phyloP scores from a whole-genome alignment of 2,888 invertebrate genomes.

The Drosophila kanekoi region DNA sequence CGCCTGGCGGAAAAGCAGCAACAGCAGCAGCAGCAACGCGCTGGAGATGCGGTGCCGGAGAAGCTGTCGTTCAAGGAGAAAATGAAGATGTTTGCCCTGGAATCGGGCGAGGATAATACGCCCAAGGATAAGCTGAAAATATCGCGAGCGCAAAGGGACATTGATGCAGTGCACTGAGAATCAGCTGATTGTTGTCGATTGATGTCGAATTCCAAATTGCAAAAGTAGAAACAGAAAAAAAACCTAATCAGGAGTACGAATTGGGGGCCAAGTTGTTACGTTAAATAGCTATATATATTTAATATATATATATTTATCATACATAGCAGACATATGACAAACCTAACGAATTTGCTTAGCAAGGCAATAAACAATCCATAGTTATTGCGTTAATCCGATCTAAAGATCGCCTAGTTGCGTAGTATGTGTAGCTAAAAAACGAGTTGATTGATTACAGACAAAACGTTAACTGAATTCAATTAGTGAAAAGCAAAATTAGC shows the following conservation, averaged over 20 bases:
- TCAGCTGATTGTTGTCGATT: background rate
- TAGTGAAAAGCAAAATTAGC: constrained; percentile 66
- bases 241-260: constrained; percentile 40
- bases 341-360: constrained; percentile 81
- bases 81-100: constrained; percentile 99
- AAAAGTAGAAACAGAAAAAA: constrained; percentile 36
- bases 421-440: constrained; percentile 31
- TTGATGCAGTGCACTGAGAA: constrained; percentile 90
- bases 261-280: constrained; percentile 71
- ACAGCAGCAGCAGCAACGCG: constrained; percentile 87
- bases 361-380: constrained; percentile 73
- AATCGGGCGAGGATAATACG: constrained; percentile 96
- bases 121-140: constrained; percentile 98
- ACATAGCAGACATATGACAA: constrained; percentile 40
- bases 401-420: constrained; percentile 32
- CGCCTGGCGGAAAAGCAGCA: constrained; percentile 94
- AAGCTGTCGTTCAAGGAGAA: constrained; percentile 99
- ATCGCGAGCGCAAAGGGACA: constrained; percentile 97
- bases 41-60: constrained; percentile 89
- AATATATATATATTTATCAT: constrained; percentile 28
- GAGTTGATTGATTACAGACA: constrained; percentile 42
- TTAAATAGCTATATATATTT: constrained; percentile 37
- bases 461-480: constrained; percentile 71
- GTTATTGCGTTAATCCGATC: constrained; percentile 50
- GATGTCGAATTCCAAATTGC: background rate